Evolutionary conservation across 2,797 vertebrate species (phyloP).

Genomic region (Rhabdomys pumilio): DNA sequence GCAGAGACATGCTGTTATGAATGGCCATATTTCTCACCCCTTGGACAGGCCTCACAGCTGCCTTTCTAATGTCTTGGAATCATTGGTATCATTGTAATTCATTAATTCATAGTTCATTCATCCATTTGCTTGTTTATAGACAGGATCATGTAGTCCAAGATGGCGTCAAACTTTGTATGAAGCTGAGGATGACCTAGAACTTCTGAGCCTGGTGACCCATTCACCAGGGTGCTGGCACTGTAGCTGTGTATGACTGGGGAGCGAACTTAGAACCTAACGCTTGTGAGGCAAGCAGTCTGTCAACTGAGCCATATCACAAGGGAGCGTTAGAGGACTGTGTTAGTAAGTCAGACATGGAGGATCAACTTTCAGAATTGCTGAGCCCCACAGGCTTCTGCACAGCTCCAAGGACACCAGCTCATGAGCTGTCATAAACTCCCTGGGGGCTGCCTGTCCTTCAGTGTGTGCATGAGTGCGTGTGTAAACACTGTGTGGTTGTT

Average conservation of each 20-base stretch:
- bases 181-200: background rate
- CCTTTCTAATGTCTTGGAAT: background rate
- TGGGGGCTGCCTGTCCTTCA: background rate
- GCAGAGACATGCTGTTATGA: rapidly evolving
- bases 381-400: too few relatives aligned
- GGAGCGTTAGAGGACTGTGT: rapidly evolving
- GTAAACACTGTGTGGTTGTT: background rate
- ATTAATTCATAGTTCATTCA: background rate
- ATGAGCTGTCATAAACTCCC: background rate
- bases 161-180: background rate
- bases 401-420: too few relatives aligned
- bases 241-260: background rate
- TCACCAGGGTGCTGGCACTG: background rate
- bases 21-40: rapidly evolving
- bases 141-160: background rate
- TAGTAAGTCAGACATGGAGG: too few relatives aligned
- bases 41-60: rapidly evolving
- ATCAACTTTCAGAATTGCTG: background rate
- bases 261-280: too few relatives aligned
- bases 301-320: background rate
- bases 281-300: background rate
- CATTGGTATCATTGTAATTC: background rate
- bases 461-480: background rate
- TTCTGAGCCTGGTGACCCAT: background rate
- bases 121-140: background rate